Conservation (phyloP, 2,888 invertebrate genomes). For the Eudasyphora cyanicolor region DNA sequence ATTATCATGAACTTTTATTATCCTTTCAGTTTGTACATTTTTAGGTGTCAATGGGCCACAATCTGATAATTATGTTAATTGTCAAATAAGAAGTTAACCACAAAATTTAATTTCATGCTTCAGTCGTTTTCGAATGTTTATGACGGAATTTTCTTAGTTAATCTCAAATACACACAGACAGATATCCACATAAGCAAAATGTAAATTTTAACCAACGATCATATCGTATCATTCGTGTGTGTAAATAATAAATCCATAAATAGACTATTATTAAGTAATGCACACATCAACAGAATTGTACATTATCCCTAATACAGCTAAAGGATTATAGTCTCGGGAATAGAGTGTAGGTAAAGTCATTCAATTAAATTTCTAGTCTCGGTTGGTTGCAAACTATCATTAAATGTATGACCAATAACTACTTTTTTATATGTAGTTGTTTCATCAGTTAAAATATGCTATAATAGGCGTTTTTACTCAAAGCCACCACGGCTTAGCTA, state of each 20-base stretch:
- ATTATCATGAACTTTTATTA: neutral
- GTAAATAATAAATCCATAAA: constrained; percentile 22
- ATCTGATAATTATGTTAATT: constrained; percentile 58
- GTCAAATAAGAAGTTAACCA: constrained; percentile 53
- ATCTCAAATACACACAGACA: neutral
- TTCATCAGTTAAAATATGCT: too few species aligned
- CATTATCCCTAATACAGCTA: neutral
- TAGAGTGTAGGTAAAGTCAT: neutral
- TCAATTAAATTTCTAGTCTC: neutral
- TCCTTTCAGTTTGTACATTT: neutral
- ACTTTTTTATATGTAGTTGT: too few species aligned
- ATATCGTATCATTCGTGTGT: neutral
- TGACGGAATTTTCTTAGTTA: neutral
- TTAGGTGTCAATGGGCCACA: constrained; percentile 29
- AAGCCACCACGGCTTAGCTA: too few species aligned
- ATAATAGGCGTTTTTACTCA: too few species aligned
- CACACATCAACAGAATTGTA: constrained; percentile 3
- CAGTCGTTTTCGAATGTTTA: constrained; percentile 45
- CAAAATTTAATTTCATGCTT: constrained; percentile 62
- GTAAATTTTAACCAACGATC: neutral
- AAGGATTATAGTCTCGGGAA: neutral
- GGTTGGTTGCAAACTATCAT: too few species aligned
- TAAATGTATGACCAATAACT: too few species aligned
- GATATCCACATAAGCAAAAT: neutral
- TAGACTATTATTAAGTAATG: constrained; percentile 19